Evolutionary conservation across 2,888 invertebrate species (phyloP), one percentile per base, ranked within the genome.

Genomic region (Perizoma affinitatum): DNA sequence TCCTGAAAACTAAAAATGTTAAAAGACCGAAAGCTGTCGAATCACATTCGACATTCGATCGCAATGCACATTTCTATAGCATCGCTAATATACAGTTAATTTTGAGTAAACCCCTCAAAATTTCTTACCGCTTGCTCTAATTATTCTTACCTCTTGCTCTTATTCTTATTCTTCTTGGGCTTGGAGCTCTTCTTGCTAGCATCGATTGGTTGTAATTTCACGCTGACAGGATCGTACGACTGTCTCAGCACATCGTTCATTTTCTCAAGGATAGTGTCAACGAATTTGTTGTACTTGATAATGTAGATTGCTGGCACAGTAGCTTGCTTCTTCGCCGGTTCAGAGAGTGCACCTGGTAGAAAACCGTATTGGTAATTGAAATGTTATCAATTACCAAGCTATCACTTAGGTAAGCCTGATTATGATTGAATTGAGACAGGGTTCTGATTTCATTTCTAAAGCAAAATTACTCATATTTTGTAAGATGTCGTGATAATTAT

Each of bases 211-310:
- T 94, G 93, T 40, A 96, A 85, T 76, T 95, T 95, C 0, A 97
- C 97, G 68, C 96, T 95, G 59, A 97, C 97, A 0, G 97, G 97
- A 80, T 97, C 97, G 85, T 97, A 97, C 52, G 96, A 96, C 67
- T 94, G 94, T 51, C 95, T 93, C 67, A 97, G 88, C 61, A 97
- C 96, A 71, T 95, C 95, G 87, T 97, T 97, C 88, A 97, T 96
- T 73, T 96, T 94, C 59, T 95, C 95, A 67, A 97, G 93, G 70
- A 97, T 96, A 73, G 95, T 96, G 87, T 97, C 97, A 58, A 97
- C 96, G 84, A 97, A 97, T 70, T 95, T 94, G 87, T 97, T 97
- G 91, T 97, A 97, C 78, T 96, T 96, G 53, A 95, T 94, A 40
- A 96, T 95, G 88, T 96, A 95, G 63, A 95, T 93, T 7, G 96